Evolutionary conservation across 2,797 vertebrate genomes (phyloP), one percentile per base, ranked within the genome.

Genomic region (Molossus molossus): DNA sequence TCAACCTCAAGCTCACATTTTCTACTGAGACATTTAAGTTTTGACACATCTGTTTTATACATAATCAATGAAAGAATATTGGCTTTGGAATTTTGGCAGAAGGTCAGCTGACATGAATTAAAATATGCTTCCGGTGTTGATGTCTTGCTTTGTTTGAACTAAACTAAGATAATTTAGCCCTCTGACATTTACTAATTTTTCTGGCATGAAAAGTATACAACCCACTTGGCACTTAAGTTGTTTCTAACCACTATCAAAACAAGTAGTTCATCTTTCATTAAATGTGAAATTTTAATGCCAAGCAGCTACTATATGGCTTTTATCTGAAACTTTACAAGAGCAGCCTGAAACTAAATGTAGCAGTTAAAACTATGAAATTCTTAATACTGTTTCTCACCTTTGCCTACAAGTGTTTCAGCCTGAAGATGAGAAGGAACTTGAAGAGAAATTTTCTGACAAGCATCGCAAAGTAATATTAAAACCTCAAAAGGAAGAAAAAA

Each of bases 371-470:
- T 91, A 90, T 27, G 17, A 90, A 3, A 12, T 70, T 72, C 62
- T 87, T 96, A 92, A 82, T 9, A 6, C 1, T 53, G n/a, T 96
- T 97, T 97, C 98, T 97, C 98, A 99, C 99, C 99, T 99, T 98
- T 99, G 53, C 99, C 98, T 97, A 99, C 88, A 70, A 98, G 88
- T 0, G 96, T 94, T 95, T 98, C 98, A 21, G 97, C 94, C 60
- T 95, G 95, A 90, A 99, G 97, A 6, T 81, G 92, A 83, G 97
- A 85, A 60, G 99, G 99, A 50, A 99, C 98, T 1, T 29, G 60
- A 48, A 99, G 97, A 76, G 97, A 75, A 7, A 98, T 82, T 96
- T 98, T 98, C 37, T 86, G 88, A 97, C 99, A 99, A 94, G 98
- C 98, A 95, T 99, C 97, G 17, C 97, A 98, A 94, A 95, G 98